These are phyloP conservation scores for Aspidiotus rigidus DNA, from an alignment of 2,888 invertebrate species.

Conservation along the genomic window DNA sequence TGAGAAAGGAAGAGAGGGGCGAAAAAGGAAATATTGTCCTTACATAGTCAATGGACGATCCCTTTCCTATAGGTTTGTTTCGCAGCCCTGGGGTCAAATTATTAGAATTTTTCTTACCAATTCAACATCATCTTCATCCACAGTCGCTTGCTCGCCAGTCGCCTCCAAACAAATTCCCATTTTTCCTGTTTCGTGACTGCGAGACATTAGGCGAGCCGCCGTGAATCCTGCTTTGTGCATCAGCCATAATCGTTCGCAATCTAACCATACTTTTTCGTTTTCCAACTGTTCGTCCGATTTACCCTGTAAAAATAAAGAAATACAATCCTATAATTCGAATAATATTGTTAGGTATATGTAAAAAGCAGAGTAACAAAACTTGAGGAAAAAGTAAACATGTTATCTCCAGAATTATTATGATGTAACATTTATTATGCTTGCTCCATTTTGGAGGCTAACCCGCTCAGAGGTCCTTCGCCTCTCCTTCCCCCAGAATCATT, in stretches of 20 bases:
- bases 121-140: conserved; percentile 93
- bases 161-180: conserved; percentile 67
- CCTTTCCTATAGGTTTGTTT: neutral
- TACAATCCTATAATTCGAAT: no score
- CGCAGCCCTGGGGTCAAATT: neutral
- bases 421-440: no score
- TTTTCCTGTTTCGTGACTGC: conserved; percentile 49
- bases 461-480: no score
- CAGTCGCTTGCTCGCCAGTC: conserved; percentile 71
- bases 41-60: neutral
- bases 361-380: no score
- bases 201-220: conserved; percentile 51
- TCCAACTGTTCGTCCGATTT: conserved; percentile 58
- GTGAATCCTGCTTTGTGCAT: conserved; percentile 90
- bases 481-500: no score
- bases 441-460: no score
- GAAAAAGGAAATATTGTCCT: neutral
- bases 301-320: conserved; percentile 46
- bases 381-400: no score
- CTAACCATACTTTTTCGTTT: conserved; percentile 59
- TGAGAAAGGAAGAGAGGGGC: neutral
- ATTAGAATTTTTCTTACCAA: conserved; percentile 52
- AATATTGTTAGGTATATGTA: neutral
- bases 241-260: conserved; percentile 77
- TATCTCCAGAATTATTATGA: no score